Percentiles rank a stretch among this genome's conserved stretches.
Conservation (phyloP, 1,140 invertebrate genomes). For the Drosophila repletoides region DNA sequence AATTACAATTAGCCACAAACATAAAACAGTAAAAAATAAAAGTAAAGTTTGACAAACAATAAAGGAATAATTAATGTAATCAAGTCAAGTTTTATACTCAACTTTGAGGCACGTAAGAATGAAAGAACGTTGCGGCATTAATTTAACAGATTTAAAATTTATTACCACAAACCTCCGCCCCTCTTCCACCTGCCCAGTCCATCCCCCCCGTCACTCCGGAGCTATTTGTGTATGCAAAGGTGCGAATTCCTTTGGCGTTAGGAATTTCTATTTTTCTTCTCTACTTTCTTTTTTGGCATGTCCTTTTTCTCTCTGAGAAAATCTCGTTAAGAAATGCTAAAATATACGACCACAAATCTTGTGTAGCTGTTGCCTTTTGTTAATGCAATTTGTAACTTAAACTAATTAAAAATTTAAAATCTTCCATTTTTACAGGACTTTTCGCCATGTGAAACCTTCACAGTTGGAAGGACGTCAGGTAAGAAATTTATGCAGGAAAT, state of each 20-base stretch:
- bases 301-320: conserved; percentile 52
- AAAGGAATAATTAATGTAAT: conserved; percentile 82
- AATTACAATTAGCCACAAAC: conserved; percentile 40
- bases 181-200: background rate
- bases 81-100: conserved; percentile 44
- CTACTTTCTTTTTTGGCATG: conserved; percentile 15
- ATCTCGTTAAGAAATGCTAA: conserved; percentile 78
- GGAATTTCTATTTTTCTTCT: conserved; percentile 15
- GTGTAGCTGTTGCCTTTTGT: conserved; percentile 42
- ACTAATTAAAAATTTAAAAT: conserved; percentile 76
- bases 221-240: conserved; percentile 78
- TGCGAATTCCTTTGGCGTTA: conserved; percentile 56
- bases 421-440: background rate
- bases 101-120: conserved; percentile 60
- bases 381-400: conserved; percentile 75
- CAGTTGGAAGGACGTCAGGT: too few relatives aligned
- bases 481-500: too few relatives aligned
- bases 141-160: conserved; percentile 81
- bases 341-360: conserved; percentile 74
- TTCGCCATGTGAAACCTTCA: too few relatives aligned
- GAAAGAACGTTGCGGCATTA: conserved; percentile 67
- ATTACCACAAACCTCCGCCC: conserved; percentile 55
- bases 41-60: conserved; percentile 61
- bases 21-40: conserved; percentile 16
- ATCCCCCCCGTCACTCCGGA: background rate